phyloP scores from a whole-genome alignment of 2,888 invertebrate species.

The Lobophora halterata region DNA sequence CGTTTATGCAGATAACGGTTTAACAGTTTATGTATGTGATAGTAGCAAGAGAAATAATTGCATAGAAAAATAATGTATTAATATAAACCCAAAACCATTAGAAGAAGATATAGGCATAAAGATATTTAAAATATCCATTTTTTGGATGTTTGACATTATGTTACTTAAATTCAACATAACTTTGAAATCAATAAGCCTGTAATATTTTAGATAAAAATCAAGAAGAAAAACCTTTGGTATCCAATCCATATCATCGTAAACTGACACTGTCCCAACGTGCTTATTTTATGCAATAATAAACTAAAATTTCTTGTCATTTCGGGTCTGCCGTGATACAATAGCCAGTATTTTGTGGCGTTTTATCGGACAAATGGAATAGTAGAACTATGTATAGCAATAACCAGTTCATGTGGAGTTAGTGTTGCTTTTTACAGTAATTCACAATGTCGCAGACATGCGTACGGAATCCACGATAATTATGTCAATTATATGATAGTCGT shows the following conservation, averaged over 20 bases:
- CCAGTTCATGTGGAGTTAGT: slow-evolving; percentile 80
- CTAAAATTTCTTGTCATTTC: slow-evolving; percentile 48
- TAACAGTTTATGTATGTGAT: neutral
- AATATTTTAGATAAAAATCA: slow-evolving; percentile 11
- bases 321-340: slow-evolving; percentile 74
- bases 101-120: slow-evolving; percentile 16
- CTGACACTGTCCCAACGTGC: slow-evolving; percentile 36
- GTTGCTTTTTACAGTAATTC: slow-evolving; percentile 69
- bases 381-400: slow-evolving; percentile 70
- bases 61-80: neutral
- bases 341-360: slow-evolving; percentile 80
- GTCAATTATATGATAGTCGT: slow-evolving; percentile 51
- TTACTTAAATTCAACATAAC: slow-evolving; percentile 1
- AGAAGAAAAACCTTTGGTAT: slow-evolving; percentile 11
- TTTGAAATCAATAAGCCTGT: slow-evolving; percentile 23
- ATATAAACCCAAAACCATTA: slow-evolving; percentile 17
- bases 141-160: slow-evolving; percentile 9
- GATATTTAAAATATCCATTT: slow-evolving; percentile 14
- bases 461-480: slow-evolving; percentile 59
- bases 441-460: slow-evolving; percentile 60
- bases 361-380: slow-evolving; percentile 76
- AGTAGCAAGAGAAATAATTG: slow-evolving; percentile 2
- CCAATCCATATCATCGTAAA: slow-evolving; percentile 23
- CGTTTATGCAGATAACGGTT: neutral
- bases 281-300: slow-evolving; percentile 31